These are phyloP conservation scores for Cossypha dichroa DNA, from an alignment of 2,797 vertebrate species.

Conservation along the genomic window DNA sequence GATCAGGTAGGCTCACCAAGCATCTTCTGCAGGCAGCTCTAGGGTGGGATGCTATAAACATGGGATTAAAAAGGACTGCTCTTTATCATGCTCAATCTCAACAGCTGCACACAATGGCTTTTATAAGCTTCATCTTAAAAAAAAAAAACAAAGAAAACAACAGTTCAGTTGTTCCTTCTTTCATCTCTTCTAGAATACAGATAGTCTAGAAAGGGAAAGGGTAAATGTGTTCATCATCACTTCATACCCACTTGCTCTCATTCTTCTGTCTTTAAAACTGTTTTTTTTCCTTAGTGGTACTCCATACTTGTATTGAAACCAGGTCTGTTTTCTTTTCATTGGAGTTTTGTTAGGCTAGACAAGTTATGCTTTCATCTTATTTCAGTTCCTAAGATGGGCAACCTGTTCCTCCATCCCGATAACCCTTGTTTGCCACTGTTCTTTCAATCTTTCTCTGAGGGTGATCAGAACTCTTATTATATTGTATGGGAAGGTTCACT, in stretches of 20 bases:
- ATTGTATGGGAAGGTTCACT: not conserved
- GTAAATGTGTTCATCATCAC: not conserved
- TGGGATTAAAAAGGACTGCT: not conserved
- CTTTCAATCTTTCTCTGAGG: not conserved
- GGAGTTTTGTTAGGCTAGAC: not conserved
- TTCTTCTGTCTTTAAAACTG: not conserved
- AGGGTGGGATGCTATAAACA: not conserved
- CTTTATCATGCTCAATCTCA: not conserved
- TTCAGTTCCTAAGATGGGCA: not conserved
- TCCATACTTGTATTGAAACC: not conserved
- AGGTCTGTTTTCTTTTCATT: not conserved
- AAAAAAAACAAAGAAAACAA: not conserved
- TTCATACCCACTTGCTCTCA: not conserved
- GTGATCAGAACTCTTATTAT: not conserved
- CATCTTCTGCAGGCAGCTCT: not conserved
- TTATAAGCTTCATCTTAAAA: not conserved
- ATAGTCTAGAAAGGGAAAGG: not conserved
- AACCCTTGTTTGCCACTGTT: not conserved
- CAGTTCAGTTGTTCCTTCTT: not conserved
- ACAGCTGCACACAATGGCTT: not conserved
- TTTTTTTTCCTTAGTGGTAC: not conserved
- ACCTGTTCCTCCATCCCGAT: not conserved
- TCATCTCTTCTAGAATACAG: not conserved
- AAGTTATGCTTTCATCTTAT: not conserved
- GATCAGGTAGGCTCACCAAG: not conserved